Evolutionary conservation across 2,113 vertebrate genomes (phyloP), one percentile per base, ranked within the genome.

Genomic region (Micromys minutus): DNA sequence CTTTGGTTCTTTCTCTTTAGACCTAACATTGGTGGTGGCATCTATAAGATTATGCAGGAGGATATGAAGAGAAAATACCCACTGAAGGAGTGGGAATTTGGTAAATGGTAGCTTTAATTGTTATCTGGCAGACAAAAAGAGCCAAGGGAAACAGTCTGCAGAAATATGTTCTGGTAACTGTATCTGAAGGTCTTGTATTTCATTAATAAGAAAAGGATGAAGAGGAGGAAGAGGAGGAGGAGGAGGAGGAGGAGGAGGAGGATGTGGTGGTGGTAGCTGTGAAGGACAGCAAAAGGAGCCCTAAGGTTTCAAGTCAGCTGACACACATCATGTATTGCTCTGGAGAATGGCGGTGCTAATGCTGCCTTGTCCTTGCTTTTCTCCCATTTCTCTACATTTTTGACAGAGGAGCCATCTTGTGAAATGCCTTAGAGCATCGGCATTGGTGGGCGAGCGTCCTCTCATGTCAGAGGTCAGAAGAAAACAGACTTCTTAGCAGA

Each of bases 381-480:
- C 5, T 17, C 75, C 94, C 72, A 45, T 80, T 89, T 91, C 57
- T 88, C 2, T 91, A 55, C 75, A 69, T 42, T 80, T 97, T 61
- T 74, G 34, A 39, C 57, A 85, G 34, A 39, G 45, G 89, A 90
- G 31, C 19, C 75, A 88, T 52, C 45, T 87, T 90, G 31, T 74
- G 61, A 91, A 89, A 57, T 24, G 91, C 19, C 45, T 84, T 29
- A 50, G 94, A 93, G 83, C 39, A 75, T 85, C 36, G 69, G 24
- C 75, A 26, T 76, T 63, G 52, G 59, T 89, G 36, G 79, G 79
- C 69, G 10, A 16, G 39, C n/a, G 31, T 81, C 81, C 42, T 89
- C 93, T 71, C 26, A 57, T 74, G 81, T 39, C 71, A 95, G 91
- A 86, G 79, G 76, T 39, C 63, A 86, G 75, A 89, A 67, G 90